These are phyloP conservation scores for Pachyuromys duprasi DNA, from an alignment of 2,797 vertebrate genomes.

Conservation along the genomic window DNA sequence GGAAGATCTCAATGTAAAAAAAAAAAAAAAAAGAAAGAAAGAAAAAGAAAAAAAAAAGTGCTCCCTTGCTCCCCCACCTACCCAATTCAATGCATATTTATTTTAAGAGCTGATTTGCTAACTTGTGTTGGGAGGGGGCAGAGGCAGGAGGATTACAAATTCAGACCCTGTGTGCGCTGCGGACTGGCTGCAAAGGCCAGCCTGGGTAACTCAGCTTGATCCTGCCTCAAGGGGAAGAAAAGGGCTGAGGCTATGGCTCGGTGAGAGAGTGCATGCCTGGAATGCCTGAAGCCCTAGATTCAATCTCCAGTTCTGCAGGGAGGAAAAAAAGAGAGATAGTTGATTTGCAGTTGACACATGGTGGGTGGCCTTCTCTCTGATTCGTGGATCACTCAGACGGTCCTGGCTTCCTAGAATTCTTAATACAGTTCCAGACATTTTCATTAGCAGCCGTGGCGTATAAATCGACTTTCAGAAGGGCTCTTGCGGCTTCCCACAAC, in stretches of 20 bases:
- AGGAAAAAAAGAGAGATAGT: no score
- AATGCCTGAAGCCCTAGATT: neutral
- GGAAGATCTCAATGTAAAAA: no score
- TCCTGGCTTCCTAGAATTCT: conserved; percentile 59
- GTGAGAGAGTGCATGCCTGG: neutral
- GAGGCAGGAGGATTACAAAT: neutral
- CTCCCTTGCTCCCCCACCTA: no score
- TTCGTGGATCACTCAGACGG: conserved; percentile 7
- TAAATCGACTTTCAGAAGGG: neutral
- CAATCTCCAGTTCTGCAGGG: neutral
- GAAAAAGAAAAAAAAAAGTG: no score
- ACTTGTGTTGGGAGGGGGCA: neutral
- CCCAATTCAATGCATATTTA: neutral
- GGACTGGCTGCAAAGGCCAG: neutral
- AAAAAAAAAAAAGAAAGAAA: no score
- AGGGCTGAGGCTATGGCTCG: neutral
- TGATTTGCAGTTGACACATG: neutral
- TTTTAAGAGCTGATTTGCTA: neutral
- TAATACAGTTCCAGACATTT: neutral
- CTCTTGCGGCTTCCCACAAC: neutral
- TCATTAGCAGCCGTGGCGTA: neutral
- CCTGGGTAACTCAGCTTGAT: neutral
- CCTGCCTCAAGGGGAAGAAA: neutral
- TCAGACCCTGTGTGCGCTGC: neutral
- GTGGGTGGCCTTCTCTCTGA: conserved; percentile 8